These are phyloP conservation scores for Drosophila tropicalis DNA, from an alignment of 1,140 invertebrate genomes.

Conservation along the genomic window DNA sequence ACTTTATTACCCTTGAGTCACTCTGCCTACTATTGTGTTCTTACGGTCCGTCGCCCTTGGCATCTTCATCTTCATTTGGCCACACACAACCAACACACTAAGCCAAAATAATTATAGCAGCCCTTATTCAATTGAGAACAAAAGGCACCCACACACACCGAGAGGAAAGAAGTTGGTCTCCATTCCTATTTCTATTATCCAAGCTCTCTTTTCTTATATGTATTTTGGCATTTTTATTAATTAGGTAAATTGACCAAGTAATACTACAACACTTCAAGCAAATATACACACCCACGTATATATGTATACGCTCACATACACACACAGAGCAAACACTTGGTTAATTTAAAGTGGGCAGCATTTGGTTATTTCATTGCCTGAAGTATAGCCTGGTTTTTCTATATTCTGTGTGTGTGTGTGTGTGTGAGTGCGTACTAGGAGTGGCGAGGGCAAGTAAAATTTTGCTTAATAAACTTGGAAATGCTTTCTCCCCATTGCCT, in stretches of 20 bases:
- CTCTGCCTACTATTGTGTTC: too few relatives aligned
- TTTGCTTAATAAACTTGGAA: conserved; percentile 68
- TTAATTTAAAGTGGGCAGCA: conserved; percentile 59
- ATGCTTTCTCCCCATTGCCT: conserved; percentile 20
- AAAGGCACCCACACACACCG: background rate
- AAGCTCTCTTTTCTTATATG: conserved; percentile 27
- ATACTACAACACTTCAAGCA: conserved; percentile 11
- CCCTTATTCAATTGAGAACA: conserved; percentile 3
- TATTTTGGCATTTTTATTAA: conserved; percentile 71
- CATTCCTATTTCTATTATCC: conserved; percentile 20
- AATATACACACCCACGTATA: conserved; percentile 9
- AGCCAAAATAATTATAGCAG: conserved; percentile 8
- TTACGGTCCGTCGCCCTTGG: background rate
- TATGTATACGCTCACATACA: conserved; percentile 10
- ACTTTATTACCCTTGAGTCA: too few relatives aligned
- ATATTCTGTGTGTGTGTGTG: background rate
- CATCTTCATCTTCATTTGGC: background rate
- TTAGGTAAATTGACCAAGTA: conserved; percentile 66
- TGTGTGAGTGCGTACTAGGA: background rate
- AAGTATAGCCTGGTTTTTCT: conserved; percentile 9
- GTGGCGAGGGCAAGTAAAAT: conserved; percentile 16
- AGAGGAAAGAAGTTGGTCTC: background rate
- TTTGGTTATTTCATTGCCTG: conserved; percentile 26
- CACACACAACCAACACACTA: background rate
- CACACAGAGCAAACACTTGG: conserved; percentile 49